Evolutionary conservation across 2,113 vertebrate species (phyloP).

Genomic region (Urocynchramus pylzowi): DNA sequence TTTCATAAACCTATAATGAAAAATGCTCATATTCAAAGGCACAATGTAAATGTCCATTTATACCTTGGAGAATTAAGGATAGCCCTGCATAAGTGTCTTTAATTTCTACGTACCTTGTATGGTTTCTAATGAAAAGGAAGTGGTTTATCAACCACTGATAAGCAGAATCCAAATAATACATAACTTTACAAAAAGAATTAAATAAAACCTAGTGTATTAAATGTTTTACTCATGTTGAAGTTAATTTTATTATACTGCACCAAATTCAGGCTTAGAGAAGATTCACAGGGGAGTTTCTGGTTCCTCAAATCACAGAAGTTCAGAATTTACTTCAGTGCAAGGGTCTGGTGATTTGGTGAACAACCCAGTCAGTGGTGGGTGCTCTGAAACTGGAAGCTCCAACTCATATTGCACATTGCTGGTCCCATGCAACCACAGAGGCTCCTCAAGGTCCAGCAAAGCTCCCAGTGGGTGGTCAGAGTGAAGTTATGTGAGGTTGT

Average conservation of each 20-base stretch:
- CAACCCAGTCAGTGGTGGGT: accelerated
- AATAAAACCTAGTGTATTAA: neutral
- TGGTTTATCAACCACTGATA: neutral
- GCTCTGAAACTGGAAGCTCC: neutral
- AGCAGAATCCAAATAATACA: neutral
- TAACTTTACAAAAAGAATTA: neutral
- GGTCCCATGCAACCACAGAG: neutral
- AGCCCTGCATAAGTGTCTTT: neutral
- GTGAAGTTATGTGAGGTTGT: neutral
- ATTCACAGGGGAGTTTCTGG: neutral
- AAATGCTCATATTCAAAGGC: neutral
- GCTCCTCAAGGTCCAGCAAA: neutral
- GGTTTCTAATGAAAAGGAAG: neutral
- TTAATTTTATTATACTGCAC: neutral
- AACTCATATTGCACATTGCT: accelerated
- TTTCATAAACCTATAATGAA: neutral
- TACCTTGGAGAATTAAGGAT: neutral
- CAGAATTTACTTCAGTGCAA: neutral
- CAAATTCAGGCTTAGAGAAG: neutral
- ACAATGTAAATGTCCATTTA: neutral
- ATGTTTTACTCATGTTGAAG: neutral
- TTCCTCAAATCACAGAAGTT: neutral
- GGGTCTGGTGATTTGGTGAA: neutral
- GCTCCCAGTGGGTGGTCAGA: neutral
- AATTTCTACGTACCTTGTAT: neutral